Percentiles rank a stretch among this genome's conserved stretches.
phyloP scores from a whole-genome alignment of 2,113 vertebrate genomes.

The Melanotaenia duboulayi region DNA sequence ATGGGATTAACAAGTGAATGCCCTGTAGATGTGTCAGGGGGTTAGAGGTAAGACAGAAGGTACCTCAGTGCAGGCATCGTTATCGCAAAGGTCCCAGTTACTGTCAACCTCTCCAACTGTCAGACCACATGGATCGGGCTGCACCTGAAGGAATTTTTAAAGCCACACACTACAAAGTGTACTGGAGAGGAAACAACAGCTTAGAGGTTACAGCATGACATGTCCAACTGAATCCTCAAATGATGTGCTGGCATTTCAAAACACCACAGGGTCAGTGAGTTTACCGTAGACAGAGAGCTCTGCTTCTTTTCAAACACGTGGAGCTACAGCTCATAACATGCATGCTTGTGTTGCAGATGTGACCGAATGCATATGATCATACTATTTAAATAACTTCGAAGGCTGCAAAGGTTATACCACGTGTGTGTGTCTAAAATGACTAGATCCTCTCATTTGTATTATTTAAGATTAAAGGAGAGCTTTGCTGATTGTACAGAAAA shows the following conservation, averaged over 20 bases:
- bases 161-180: slow-evolving; percentile 26
- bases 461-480: not conserved
- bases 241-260: slow-evolving; percentile 37
- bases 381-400: not conserved
- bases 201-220: slow-evolving; percentile 41
- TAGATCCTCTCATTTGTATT: not conserved
- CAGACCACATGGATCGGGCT: slow-evolving; percentile 54
- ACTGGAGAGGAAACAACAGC: slow-evolving; percentile 28
- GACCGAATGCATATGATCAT: too few relatives aligned
- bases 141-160: slow-evolving; percentile 54
- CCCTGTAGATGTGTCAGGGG: slow-evolving; percentile 44
- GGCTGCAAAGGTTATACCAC: not conserved
- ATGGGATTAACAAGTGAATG: slow-evolving; percentile 36
- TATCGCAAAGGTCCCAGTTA: slow-evolving; percentile 60
- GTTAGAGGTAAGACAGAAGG: slow-evolving; percentile 57
- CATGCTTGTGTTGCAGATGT: too few relatives aligned
- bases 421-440: not conserved
- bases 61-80: slow-evolving; percentile 33
- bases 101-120: slow-evolving; percentile 74
- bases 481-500: too few relatives aligned
- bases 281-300: not conserved
- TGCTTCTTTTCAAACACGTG: not conserved
- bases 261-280: not conserved
- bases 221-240: slow-evolving; percentile 19
- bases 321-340: too few relatives aligned